A percentile compares a stretch with the other conserved stretches of the same genome.
Evolutionary conservation across 2,888 invertebrate genomes (phyloP).

Genomic region (Octodonta nipae): DNA sequence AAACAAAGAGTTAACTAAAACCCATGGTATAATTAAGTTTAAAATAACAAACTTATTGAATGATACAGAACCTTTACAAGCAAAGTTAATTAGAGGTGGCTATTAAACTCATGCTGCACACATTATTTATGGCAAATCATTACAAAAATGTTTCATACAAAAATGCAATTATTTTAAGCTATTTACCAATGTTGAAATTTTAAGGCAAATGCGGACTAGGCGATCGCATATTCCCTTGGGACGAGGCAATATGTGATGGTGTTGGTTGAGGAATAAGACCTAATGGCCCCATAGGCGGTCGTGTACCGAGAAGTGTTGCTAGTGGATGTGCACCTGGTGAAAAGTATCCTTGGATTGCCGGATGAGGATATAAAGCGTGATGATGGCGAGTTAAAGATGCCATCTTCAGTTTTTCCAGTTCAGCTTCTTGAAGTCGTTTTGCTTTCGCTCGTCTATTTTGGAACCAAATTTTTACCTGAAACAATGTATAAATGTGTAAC

Average conservation of each 20-base stretch:
- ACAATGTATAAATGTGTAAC: too few species aligned
- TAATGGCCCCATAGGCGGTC: constrained; percentile 33
- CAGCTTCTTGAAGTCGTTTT: constrained; percentile 93
- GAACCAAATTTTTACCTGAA: constrained; percentile 83
- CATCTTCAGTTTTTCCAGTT: constrained; percentile 91
- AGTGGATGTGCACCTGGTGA: constrained; percentile 45
- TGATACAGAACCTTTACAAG: too few species aligned
- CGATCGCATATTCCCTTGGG: constrained; percentile 16
- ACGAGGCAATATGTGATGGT: constrained; percentile 36
- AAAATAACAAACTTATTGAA: too few species aligned
- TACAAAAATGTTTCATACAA: too few species aligned
- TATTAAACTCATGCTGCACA: too few species aligned
- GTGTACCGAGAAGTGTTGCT: constrained; percentile 38
- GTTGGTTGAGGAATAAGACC: constrained; percentile 38
- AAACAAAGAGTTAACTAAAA: too few species aligned
- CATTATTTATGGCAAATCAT: too few species aligned
- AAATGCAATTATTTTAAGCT: too few species aligned
- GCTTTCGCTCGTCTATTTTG: constrained; percentile 92
- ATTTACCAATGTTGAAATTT: neutral
- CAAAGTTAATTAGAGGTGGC: too few species aligned
- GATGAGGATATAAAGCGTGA: constrained; percentile 44
- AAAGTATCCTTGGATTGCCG: constrained; percentile 51
- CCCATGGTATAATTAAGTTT: too few species aligned
- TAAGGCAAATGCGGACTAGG: constrained; percentile 34
- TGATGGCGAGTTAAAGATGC: constrained; percentile 49